Base-by-base conservation (phyloP, 2,888 invertebrate genomes). In the Zonitis immaculata region DNA sequence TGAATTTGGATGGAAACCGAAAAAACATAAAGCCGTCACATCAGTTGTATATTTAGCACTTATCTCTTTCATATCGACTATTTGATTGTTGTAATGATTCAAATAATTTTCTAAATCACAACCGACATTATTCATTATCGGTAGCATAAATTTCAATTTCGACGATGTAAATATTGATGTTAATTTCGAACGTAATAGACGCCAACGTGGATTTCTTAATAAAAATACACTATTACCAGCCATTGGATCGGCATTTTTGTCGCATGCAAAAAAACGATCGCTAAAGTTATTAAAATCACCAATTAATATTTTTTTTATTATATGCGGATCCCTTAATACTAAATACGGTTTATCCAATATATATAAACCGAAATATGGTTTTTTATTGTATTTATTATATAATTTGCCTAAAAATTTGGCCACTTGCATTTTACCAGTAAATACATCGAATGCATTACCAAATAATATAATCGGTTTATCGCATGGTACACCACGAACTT, bases 131-230 rank as follows among this genome's bases (percentile, higher is more conserved):
- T 73, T 62, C 68, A 80, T 77, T 11, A 79, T 67, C 0, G 74
- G 73, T 28, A 78, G 73, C 80, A 81, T 80, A 42, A 71, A 70
- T 63, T 77, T 79, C 55, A 83, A 69, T 65, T 81, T 82, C 26
- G 78, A 79, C 0, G 78, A 76, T 1, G 81, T 79, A 60, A 82
- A 77, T 0, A 79, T 78, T 1, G 81, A 80, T 0, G 79, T 78
- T 22, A 82, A 69, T 58, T 80, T 79, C 1, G 75, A 67, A 27
- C 82, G 72, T 11, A 82, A 67, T 35, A 73, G 73, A 59, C 76
- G 78, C 83, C 82, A 83, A 2, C 76, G 75, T 0, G 78, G 77
- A 52, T 79, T 79, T 46, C 74, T 74, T 51, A 80, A 58, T 2
- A 76, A 75, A 48, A 80, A 71, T 18, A 78, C 60, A 65, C 76